A percentile compares a stretch with the other conserved stretches of the same genome.
phyloP scores from a whole-genome alignment of 2,113 vertebrate species.

The Ardeotis arabs region DNA sequence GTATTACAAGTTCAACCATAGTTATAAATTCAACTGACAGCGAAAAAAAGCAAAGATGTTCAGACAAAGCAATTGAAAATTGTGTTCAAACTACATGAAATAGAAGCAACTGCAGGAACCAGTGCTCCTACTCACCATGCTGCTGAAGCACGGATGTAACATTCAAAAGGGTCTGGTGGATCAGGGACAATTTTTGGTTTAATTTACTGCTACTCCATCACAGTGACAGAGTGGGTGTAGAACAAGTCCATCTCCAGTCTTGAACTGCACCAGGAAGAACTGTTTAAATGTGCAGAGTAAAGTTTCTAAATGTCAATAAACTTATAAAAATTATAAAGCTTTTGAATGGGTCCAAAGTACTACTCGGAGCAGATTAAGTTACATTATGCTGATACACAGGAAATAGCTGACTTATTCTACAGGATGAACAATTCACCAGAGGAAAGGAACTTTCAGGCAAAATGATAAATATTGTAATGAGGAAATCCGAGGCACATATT shows the following conservation, averaged over 20 bases:
- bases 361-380: background rate
- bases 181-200: background rate
- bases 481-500: conserved; percentile 50
- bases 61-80: background rate
- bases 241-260: background rate
- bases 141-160: background rate
- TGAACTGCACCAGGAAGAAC: background rate
- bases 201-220: background rate
- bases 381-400: conserved; percentile 41
- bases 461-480: conserved; percentile 62
- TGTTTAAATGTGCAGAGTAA: background rate
- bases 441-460: conserved; percentile 62
- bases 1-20: background rate
- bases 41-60: background rate
- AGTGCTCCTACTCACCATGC: background rate
- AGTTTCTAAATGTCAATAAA: background rate
- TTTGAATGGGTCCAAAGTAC: background rate
- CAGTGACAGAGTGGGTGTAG: background rate
- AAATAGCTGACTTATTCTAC: conserved; percentile 59
- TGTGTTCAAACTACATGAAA: background rate
- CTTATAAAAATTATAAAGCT: background rate
- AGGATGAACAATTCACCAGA: conserved; percentile 63
- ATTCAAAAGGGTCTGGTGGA: background rate
- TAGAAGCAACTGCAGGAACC: background rate
- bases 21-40: background rate